A percentile compares a stretch with the other conserved stretches of the same genome.
These are phyloP conservation scores for Helogale parvula DNA, from an alignment of 2,113 vertebrate genomes.

Conservation along the genomic window DNA sequence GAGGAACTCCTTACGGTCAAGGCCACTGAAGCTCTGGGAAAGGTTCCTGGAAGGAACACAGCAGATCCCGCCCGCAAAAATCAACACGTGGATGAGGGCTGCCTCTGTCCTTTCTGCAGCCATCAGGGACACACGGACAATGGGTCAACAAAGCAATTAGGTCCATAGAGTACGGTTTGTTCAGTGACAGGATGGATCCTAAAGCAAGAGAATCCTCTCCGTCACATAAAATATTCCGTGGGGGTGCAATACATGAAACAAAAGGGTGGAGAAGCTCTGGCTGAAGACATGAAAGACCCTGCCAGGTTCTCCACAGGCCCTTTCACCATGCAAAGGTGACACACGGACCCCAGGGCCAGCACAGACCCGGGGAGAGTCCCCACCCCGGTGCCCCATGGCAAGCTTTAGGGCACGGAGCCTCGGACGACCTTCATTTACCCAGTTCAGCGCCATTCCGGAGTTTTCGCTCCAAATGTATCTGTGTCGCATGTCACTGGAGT, in stretches of 20 bases:
- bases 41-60: not conserved
- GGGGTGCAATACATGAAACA: not conserved
- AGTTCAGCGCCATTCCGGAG: not conserved
- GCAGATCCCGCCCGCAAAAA: not conserved
- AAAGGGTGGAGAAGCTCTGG: not conserved
- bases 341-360: not conserved
- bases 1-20: not conserved
- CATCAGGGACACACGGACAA: rapidly evolving
- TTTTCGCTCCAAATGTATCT: not conserved
- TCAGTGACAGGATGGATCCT: not conserved
- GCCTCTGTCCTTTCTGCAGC: not conserved
- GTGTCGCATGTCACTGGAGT: rapidly evolving
- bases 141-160: not conserved
- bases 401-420: rapidly evolving
- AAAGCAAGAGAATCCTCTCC: not conserved
- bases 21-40: not conserved
- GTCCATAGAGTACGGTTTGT: not conserved
- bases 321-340: not conserved
- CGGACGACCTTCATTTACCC: not conserved
- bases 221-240: not conserved
- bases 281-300: not conserved
- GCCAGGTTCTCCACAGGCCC: too few relatives aligned
- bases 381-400: rapidly evolving
- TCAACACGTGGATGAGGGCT: rapidly evolving
- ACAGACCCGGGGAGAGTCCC: rapidly evolving